These are phyloP conservation scores for Oophaga sylvatica DNA, from an alignment of 2,797 vertebrate species.

Conservation along the genomic window DNA sequence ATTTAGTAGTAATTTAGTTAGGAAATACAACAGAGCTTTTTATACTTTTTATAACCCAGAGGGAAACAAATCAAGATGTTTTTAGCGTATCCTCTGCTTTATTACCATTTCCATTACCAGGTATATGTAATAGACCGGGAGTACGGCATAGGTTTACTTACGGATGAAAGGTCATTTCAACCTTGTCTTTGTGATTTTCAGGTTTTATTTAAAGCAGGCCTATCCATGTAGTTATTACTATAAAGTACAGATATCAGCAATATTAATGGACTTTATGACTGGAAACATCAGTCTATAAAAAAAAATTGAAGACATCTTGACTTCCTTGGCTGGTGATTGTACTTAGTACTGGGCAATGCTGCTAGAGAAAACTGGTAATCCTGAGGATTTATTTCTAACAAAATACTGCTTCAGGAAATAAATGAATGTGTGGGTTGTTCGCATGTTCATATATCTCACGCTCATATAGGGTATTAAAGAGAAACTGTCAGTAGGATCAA, in stretches of 20 bases:
- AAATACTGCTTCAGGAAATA: not conserved
- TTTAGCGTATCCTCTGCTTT: conserved; percentile 26
- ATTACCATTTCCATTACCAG: conserved; percentile 29
- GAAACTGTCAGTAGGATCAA: too few species aligned
- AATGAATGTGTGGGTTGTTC: not conserved
- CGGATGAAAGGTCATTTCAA: conserved; percentile 19
- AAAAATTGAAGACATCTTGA: not conserved
- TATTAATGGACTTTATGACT: conserved; percentile 7
- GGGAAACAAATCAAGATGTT: conserved; percentile 43
- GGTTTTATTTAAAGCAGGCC: not conserved
- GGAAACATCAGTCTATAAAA: not conserved
- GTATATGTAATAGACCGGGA: not conserved
- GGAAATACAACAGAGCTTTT: conserved; percentile 24
- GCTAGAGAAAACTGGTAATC: not conserved
- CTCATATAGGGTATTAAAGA: too few species aligned
- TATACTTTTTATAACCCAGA: conserved; percentile 30
- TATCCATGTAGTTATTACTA: not conserved
- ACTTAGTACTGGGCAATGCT: not conserved
- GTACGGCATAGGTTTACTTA: not conserved
- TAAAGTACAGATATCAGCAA: not conserved
- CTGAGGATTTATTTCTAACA: not conserved
- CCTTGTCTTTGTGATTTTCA: not conserved
- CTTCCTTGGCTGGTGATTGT: not conserved
- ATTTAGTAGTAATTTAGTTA: conserved; percentile 33
- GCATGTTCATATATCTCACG: too few species aligned